These are phyloP conservation scores for Drosophila pectinifera DNA, from an alignment of 1,140 invertebrate species.

Conservation along the genomic window DNA sequence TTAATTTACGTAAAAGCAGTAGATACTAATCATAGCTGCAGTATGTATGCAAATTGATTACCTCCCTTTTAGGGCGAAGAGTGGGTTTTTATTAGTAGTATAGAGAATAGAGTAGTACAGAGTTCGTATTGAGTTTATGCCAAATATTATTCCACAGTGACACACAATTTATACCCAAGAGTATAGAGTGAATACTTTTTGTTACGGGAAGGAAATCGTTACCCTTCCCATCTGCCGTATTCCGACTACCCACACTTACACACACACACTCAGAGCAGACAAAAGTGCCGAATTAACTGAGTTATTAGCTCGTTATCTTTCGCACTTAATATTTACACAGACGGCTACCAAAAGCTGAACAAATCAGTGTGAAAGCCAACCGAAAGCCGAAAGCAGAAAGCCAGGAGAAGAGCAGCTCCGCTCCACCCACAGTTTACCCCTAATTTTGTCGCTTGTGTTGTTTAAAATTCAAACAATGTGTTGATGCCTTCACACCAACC, in stretches of 20 bases:
- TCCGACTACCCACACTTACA: not conserved
- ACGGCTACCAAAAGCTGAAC: slow-evolving; percentile 50
- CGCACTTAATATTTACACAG: slow-evolving; percentile 79
- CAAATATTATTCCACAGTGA: too few species aligned
- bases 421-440: slow-evolving; percentile 30
- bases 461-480: slow-evolving; percentile 83
- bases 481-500: slow-evolving; percentile 83
- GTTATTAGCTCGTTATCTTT: slow-evolving; percentile 82
- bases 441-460: slow-evolving; percentile 66
- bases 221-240: not conserved
- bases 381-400: slow-evolving; percentile 15
- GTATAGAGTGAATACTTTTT: too few species aligned
- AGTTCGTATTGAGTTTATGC: too few species aligned
- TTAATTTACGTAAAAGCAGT: too few species aligned
- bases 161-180: too few species aligned
- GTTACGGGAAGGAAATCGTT: not conserved
- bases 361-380: slow-evolving; percentile 39
- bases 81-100: too few species aligned
- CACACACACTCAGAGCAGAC: slow-evolving; percentile 4
- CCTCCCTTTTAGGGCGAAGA: too few species aligned
- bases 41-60: too few species aligned
- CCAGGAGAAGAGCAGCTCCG: slow-evolving; percentile 11
- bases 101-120: too few species aligned
- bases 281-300: slow-evolving; percentile 54
- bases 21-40: too few species aligned